Percentiles rank a stretch among this genome's conserved stretches.
Evolutionary conservation across 2,888 invertebrate genomes (phyloP).

Genomic region (Acanthoscelides obtectus): DNA sequence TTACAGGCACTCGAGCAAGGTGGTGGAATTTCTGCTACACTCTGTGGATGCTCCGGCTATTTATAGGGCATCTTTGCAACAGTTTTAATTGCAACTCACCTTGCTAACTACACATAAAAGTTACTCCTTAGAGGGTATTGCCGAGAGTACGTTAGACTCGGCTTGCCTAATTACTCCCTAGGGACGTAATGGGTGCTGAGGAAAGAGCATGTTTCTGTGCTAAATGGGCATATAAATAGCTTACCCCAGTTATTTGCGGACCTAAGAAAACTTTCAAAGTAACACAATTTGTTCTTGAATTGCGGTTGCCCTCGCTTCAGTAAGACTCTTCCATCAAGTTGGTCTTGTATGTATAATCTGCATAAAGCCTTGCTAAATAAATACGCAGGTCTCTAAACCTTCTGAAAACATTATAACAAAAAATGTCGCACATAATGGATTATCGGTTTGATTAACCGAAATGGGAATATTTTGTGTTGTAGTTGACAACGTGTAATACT

Average conservation of each 20-base stretch:
- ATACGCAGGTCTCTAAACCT: too few relatives aligned
- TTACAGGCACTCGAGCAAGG: background rate
- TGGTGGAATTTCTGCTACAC: background rate
- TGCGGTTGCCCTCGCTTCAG: too few relatives aligned
- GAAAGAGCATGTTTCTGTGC: background rate
- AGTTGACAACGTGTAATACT: too few relatives aligned
- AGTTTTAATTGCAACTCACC: background rate
- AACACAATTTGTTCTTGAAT: too few relatives aligned
- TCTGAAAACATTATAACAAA: too few relatives aligned
- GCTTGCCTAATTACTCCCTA: background rate
- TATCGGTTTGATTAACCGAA: too few relatives aligned
- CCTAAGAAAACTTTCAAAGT: background rate
- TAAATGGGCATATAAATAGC: background rate
- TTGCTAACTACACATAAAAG: background rate
- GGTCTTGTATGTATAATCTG: too few relatives aligned
- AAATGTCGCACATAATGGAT: too few relatives aligned
- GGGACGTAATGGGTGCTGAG: background rate
- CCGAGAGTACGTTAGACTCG: background rate
- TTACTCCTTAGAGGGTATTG: background rate
- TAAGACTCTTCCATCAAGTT: too few relatives aligned
- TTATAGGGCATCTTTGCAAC: background rate
- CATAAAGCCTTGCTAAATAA: too few relatives aligned
- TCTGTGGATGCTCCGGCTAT: background rate
- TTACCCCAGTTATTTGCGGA: background rate
- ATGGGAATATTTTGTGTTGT: too few relatives aligned